phyloP scores from a whole-genome alignment of 2,888 invertebrate species.

The Eristalis tenax region DNA sequence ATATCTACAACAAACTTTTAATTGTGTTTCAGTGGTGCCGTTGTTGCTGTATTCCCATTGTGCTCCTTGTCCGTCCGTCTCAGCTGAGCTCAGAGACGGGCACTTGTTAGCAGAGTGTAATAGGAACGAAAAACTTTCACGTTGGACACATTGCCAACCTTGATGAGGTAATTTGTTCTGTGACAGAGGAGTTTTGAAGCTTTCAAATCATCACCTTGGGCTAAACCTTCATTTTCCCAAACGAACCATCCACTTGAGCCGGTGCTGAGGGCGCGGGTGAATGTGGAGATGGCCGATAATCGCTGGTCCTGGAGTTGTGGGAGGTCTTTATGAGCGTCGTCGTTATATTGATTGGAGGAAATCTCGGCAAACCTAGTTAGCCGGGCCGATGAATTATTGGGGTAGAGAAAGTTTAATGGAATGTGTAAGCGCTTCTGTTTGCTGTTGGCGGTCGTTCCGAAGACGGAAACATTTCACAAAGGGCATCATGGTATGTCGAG shows the following conservation, averaged over 20 bases:
- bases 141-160: slow-evolving; percentile 37
- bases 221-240: slow-evolving; percentile 32
- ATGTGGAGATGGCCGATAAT: neutral
- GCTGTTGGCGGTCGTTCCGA: neutral
- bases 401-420: slow-evolving; percentile 43
- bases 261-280: neutral
- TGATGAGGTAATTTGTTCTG: slow-evolving; percentile 53
- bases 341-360: slow-evolving; percentile 64
- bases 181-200: slow-evolving; percentile 31
- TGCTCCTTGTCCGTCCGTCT: neutral
- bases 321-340: slow-evolving; percentile 35
- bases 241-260: neutral
- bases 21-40: slow-evolving; percentile 21
- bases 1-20: slow-evolving; percentile 38
- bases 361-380: slow-evolving; percentile 55
- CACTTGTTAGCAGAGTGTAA: slow-evolving; percentile 30
- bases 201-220: slow-evolving; percentile 49
- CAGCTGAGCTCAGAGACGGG: neutral
- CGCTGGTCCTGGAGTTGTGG: neutral
- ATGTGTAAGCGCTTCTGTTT: slow-evolving; percentile 27
- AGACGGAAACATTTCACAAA: slow-evolving; percentile 14
- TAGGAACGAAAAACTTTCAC: slow-evolving; percentile 44
- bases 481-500: neutral
- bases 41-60: neutral
- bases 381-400: slow-evolving; percentile 26